Evolutionary conservation across 2,888 invertebrate species (phyloP), one percentile per base, ranked within the genome.

Genomic region (Dynastes grantii): DNA sequence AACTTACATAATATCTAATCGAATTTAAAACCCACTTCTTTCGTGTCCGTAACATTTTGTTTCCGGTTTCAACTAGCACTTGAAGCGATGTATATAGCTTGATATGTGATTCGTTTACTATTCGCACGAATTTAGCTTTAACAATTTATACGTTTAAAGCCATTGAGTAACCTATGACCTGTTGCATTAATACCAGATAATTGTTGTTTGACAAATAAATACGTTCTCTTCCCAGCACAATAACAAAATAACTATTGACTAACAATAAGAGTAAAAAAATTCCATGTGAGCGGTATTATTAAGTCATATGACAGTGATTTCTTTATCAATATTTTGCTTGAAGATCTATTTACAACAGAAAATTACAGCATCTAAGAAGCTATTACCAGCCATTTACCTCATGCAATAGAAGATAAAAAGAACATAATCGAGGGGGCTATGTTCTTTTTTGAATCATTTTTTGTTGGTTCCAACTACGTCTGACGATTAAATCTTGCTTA

Each of bases 1-100:
- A 37, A 76, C 76, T 76, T 53, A 76, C 76, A 53, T 76, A 76
- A 51, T 27, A 37, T 64, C 76, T 76, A n/a, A 76, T n/a, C 27
- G 64, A 64, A 37, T 32, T 49, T 53, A 76, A 37, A 16, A 3
- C 49, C 9, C 29, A 37, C 11, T 49, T 65, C 63, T 67, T 76
- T 32, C 55, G 51, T 76, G 37, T 22, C 27, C 53, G 49, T 32
- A 76, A 65, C 76, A 76, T 76, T 49, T 27, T 65, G 22, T 11
- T 63, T 64, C 55, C 37, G 16, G 32, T 55, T 40, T n/a, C 1
- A 58, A 27, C 22, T 58, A 37, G 55, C 55, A 55, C 55, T 71
- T 11, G 3, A 37, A 58, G 13, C 32, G 13, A 16, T 37, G 55
- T 71, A 58, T 71, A 68, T 37, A 37, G 32, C 2, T 29, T n/a